These are phyloP conservation scores for Tortricodes alternella DNA, from an alignment of 2,888 invertebrate species.

Conservation along the genomic window DNA sequence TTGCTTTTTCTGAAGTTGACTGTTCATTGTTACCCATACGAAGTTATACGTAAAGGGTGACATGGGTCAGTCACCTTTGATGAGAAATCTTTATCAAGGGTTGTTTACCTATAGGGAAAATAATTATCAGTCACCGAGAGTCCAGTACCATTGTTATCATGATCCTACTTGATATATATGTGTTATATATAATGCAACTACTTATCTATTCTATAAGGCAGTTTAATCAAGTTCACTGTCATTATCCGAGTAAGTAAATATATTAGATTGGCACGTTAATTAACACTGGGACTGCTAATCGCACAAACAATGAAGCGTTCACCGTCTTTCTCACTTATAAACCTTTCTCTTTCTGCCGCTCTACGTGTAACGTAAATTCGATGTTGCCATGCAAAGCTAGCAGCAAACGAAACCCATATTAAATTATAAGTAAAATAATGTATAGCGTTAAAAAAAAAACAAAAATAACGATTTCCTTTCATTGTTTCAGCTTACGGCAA, in stretches of 20 bases:
- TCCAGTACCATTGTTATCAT: neutral
- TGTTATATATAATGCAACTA: conserved; percentile 1
- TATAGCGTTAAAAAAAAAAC: conserved; percentile 35
- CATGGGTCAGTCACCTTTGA: neutral
- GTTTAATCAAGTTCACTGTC: conserved; percentile 10
- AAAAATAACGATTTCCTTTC: conserved; percentile 5
- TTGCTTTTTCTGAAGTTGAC: too few species aligned
- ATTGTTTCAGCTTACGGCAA: conserved; percentile 93
- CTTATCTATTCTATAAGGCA: conserved; percentile 24
- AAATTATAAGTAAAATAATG: conserved; percentile 18
- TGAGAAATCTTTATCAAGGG: neutral
- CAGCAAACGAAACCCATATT: too few species aligned
- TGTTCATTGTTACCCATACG: too few species aligned
- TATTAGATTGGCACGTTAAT: conserved; percentile 2
- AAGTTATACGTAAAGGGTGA: neutral
- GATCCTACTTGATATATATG: neutral
- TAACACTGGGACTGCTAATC: too few species aligned
- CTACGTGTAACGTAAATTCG: too few species aligned
- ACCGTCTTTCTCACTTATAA: too few species aligned
- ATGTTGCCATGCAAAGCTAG: too few species aligned
- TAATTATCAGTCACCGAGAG: conserved; percentile 6
- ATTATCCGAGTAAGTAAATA: neutral
- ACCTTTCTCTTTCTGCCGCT: too few species aligned
- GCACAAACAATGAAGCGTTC: too few species aligned
- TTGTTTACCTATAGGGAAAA: conserved; percentile 20